These are phyloP conservation scores for Callosobruchus maculatus DNA, from an alignment of 2,888 invertebrate species.

Conservation along the genomic window DNA sequence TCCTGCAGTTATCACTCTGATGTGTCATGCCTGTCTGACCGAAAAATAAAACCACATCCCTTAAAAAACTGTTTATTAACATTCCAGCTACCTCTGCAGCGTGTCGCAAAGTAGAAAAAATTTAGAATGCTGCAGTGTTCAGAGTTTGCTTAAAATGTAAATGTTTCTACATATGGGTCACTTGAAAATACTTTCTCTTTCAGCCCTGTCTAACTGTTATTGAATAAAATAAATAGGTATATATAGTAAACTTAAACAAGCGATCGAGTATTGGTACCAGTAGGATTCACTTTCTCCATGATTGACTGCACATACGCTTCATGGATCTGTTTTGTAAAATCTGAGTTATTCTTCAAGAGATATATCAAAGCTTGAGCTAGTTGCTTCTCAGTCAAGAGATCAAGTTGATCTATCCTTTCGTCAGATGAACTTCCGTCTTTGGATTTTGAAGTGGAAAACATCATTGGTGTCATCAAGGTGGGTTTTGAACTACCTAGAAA, in stretches of 20 bases:
- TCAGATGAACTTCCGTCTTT: slow-evolving; percentile 15
- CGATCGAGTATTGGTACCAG: slow-evolving; percentile 3
- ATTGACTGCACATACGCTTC: slow-evolving; percentile 89
- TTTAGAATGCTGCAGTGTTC: no score
- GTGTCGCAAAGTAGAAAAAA: no score
- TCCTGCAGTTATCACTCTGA: no score
- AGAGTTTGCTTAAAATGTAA: no score
- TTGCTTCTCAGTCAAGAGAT: slow-evolving; percentile 84
- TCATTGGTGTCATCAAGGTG: slow-evolving; percentile 80
- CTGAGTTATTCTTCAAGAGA: slow-evolving; percentile 80
- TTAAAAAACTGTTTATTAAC: no score
- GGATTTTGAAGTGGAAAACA: slow-evolving; percentile 65
- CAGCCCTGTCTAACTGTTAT: neutral
- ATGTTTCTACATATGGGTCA: no score
- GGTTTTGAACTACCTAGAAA: slow-evolving; percentile 56
- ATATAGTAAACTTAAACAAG: neutral
- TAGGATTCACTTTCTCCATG: slow-evolving; percentile 53
- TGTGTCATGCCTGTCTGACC: no score
- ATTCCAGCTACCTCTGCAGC: no score
- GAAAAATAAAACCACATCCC: no score
- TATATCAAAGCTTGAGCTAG: slow-evolving; percentile 85
- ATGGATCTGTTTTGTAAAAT: slow-evolving; percentile 84
- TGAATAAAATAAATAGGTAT: neutral
- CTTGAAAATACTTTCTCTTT: no score
- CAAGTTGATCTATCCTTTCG: slow-evolving; percentile 39